Base-by-base conservation (phyloP, 64 coral and sea anemone species). In the Astreopora myriophthalma region DNA sequence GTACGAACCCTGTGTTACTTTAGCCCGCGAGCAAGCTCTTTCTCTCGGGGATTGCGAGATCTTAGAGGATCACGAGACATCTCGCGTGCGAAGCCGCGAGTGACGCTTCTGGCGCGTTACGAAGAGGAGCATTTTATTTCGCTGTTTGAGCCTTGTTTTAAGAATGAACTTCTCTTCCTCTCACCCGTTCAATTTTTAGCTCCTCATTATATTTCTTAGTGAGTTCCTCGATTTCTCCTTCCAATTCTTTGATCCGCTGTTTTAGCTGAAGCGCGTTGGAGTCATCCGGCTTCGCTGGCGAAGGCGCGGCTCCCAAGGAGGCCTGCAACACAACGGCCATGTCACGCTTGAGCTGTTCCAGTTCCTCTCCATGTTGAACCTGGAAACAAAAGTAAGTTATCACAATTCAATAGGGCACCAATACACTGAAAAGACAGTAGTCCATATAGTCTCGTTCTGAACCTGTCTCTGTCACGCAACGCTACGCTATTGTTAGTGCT, bases 251-350 rank as follows among this genome's bases (percentile, higher is more conserved):
- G 58, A 96, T 74, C 40, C 87, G 46, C 0, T 38, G 71, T 73
- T 87, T 96, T 0, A 96, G 67, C n/a, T 94, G 91, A 25, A 68
- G 87, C 22, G 69, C 73, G 42, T 89, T 89, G 24, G 76, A 73
- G 48, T 94, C 91, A 9, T 96, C 91, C 74, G n/a, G n/a, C n/a
- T 93, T 93, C 8, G 37, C 83, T 73, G 34, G 91, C 20, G 72
- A 72, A 70, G 67, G 75, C 61, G 37, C 77, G 46, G 80, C 77
- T 81, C 86, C 75, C 55, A 96, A 46, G 11, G 95, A 96, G 5
- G 95, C 95, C 62, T 96, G 95, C 1, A 96, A 86, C 31, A 96
- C 95, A 46, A 90, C 31, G 2, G 95, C 85, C 95, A 96, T 96
- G 65, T 96, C 95, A 60, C 93, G 76, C 35, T 96, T 96, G 4